Base-by-base conservation (phyloP, 2,888 invertebrate genomes). In the Drosophila quinaria region DNA sequence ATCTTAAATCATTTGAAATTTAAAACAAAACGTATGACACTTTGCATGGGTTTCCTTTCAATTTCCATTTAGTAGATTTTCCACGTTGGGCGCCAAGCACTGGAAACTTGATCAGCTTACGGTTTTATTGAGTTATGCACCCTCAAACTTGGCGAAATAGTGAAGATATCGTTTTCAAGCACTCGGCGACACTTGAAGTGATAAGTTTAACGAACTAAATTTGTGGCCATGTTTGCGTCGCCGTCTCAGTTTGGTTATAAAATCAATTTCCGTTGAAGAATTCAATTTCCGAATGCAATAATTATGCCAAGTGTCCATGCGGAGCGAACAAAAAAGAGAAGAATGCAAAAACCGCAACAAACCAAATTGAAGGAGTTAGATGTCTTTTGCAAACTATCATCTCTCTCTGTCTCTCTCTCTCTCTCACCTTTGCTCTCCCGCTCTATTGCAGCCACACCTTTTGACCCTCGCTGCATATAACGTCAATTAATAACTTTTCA, bases 221-320 rank as follows among this genome's bases (percentile, higher is more conserved):
- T 60, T 71, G 66, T 65, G 58, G 56, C 56, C 37, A 46, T 61
- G 41, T 44, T 49, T 58, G 29, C 31, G 41, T 54, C 44, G 60
- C 35, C 70, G 60, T 65, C 78, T 78, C 80, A 56, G 56, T 63
- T 67, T 55, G 80, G 76, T 87, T 84, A 80, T 84, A 82, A 91
- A 91, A 91, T 91, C 91, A 92, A 92, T 91, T 91, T 91, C 91
- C 91, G 81, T 78, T 84, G 76, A 75, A 87, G 87, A 87, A 91
- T 90, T 90, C 90, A 91, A 91, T 91, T 91, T 91, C 91, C 91
- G 91, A 90, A 90, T 87, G 91, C 85, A 91, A 91, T 92, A 92
- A 91, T 91, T 91, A 91, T 91, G 87, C 87, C 87, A 78, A 85
- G 82, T 89, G 86, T 89, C 90, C 85, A 70, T 75, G 81, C 69